A percentile compares a stretch with the other conserved stretches of the same genome.
These are phyloP conservation scores for Zaprionus gabonicus DNA, from an alignment of 1,140 invertebrate genomes.

Conservation along the genomic window DNA sequence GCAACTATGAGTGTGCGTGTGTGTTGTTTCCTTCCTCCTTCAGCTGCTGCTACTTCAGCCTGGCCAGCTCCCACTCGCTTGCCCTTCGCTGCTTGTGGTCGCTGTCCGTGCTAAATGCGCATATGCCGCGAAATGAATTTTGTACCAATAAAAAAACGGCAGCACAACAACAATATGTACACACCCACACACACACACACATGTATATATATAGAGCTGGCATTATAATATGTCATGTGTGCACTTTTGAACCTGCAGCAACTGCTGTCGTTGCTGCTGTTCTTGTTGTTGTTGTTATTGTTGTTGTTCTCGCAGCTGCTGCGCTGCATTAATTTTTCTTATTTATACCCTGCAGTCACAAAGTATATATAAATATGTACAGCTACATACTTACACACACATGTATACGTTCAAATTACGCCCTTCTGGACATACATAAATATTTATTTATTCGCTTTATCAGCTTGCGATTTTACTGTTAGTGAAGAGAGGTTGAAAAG, in stretches of 20 bases:
- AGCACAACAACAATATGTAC: conserved; percentile 10
- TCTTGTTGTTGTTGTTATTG: neutral
- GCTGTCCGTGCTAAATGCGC: conserved; percentile 72
- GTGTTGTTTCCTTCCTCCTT: conserved; percentile 57
- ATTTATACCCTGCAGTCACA: conserved; percentile 16
- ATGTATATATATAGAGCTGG: conserved; percentile 31
- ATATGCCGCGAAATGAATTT: conserved; percentile 80
- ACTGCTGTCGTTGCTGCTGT: neutral
- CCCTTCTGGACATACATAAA: too few species aligned
- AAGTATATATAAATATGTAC: neutral
- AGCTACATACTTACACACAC: too few species aligned
- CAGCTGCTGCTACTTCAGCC: conserved; percentile 17
- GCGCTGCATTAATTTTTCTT: conserved; percentile 63
- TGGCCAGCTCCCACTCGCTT: neutral
- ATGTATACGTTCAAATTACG: too few species aligned
- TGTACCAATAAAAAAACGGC: conserved; percentile 34
- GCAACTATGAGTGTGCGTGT: conserved; percentile 18
- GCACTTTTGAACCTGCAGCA: conserved; percentile 55
- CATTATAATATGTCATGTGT: conserved; percentile 80
- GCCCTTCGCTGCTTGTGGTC: conserved; percentile 50
- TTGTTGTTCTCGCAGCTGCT: conserved; percentile 33
- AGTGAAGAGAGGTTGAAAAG: too few species aligned
- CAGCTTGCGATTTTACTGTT: too few species aligned
- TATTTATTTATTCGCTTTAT: too few species aligned
- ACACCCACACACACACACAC: conserved; percentile 9